Base-by-base conservation (phyloP, 2,888 invertebrate species). In the Branchellion lobata region DNA sequence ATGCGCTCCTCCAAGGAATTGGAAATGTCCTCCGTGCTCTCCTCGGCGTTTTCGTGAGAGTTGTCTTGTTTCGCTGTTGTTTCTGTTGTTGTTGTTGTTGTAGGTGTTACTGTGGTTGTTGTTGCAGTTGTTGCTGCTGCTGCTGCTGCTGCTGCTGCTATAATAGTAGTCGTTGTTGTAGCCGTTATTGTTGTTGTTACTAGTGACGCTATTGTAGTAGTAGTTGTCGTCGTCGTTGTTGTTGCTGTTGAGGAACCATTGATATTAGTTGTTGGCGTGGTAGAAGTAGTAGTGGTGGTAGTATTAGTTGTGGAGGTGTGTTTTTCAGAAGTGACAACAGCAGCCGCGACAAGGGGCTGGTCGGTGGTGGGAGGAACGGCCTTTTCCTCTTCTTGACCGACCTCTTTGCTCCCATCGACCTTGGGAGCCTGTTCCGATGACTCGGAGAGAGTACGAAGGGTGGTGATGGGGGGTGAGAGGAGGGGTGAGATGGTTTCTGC, bases 1-100 rank as follows among this genome's bases (percentile, higher is more conserved):
- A 98, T 94, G 82, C 96, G 91, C 87, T 96, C 96, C 86, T 96
- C 96, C 83, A 96, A 90, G 33, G 92, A 92, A 11, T 40, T 40
- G 5, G 73, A 73, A 68, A 31, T 68, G n/a, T 77, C 77, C 34
- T 77, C 77, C 5, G 27, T 34, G 18, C 31, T 65, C 36, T 57
- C 18, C 21, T 77, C 77, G n/a, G n/a, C n/a, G 33, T 77, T 57
- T n/a, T 61, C 33, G 8, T 29, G n/a, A 0, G 77, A 31, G n/a
- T 29, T 33, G 65, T 77, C 65, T 29, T 24, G 21, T n/a, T 65
- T 77, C 29, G 34, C n/a, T 33, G 69, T 69, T 2, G 14, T 33
- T 69, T 14, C 33, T 69, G 69, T 69, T 33, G 34, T 34, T 69
- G 5, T 34, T 31, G 34, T 69, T 11, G 69, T 69, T 24, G 69